phyloP scores from a whole-genome alignment of 2,797 vertebrate genomes.

The Diglossa cyanea region DNA sequence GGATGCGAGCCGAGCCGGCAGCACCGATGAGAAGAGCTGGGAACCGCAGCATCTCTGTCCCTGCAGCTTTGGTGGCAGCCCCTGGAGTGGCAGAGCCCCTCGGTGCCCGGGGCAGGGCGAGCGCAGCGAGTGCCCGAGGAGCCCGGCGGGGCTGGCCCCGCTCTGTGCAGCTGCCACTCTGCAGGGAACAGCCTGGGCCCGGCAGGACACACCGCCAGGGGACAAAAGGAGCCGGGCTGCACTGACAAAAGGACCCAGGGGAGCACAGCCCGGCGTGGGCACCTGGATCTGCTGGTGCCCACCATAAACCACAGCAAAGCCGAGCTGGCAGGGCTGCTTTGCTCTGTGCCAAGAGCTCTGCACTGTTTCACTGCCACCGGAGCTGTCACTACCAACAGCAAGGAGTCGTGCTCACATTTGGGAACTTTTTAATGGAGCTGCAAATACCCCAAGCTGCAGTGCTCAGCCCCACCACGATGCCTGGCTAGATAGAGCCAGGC shows the following conservation, averaged over 20 bases:
- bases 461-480: background rate
- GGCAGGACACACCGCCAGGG: background rate
- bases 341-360: background rate
- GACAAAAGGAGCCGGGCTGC: background rate
- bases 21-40: fast-evolving
- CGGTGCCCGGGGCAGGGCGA: background rate
- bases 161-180: background rate
- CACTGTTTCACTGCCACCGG: background rate
- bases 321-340: background rate
- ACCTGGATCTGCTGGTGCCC: background rate
- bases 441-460: background rate
- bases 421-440: conserved; percentile 26
- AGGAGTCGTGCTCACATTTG: fast-evolving
- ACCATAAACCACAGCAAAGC: background rate
- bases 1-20: background rate
- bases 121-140: fast-evolving
- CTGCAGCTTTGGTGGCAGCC: background rate
- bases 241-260: background rate
- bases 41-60: background rate
- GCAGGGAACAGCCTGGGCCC: background rate
- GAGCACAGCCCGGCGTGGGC: fast-evolving
- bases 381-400: background rate
- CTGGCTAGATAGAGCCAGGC: background rate
- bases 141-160: background rate
- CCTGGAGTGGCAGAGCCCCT: background rate